A percentile compares a stretch with the other conserved stretches of the same genome.
Conservation (phyloP, 2,888 invertebrate genomes). For the Tenthredo mesomela region DNA sequence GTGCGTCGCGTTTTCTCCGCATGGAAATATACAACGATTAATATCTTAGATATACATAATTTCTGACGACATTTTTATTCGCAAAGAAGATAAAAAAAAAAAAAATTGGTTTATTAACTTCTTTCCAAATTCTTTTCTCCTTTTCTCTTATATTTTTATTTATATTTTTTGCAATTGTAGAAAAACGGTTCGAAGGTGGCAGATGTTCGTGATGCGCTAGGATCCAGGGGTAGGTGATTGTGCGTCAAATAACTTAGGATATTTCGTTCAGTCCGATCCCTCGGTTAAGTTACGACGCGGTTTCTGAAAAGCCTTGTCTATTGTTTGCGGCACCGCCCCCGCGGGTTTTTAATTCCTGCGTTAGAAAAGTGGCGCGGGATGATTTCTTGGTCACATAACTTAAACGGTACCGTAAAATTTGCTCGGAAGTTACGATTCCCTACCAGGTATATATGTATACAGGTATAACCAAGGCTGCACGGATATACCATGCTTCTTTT, state of each 20-base stretch:
- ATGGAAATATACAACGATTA: conserved; percentile 38
- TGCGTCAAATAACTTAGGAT: conserved; percentile 44
- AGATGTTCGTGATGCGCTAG: conserved; percentile 5
- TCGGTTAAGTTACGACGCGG: conserved; percentile 61
- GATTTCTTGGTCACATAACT: conserved; percentile 40
- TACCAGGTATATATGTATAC: not conserved
- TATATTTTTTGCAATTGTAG: not conserved
- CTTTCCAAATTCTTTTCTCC: not conserved
- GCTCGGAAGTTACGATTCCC: conserved; percentile 47
- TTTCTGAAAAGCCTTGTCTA: conserved; percentile 55
- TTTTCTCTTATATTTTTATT: not conserved
- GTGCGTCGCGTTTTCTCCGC: not conserved
- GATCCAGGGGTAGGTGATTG: conserved; percentile 34
- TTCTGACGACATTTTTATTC: not conserved
- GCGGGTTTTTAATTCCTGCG: conserved; percentile 43
- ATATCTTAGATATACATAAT: not conserved
- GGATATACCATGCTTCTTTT: not conserved
- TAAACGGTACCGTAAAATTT: conserved; percentile 49
- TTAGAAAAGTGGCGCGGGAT: not conserved
- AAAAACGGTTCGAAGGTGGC: conserved; percentile 25
- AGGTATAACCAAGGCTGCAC: not conserved
- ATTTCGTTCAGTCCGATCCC: conserved; percentile 27
- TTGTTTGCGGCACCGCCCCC: conserved; percentile 56
- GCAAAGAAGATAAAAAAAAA: not conserved
- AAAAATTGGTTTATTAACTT: not conserved